Evolutionary conservation across 2,888 invertebrate species (phyloP).

Genomic region (Sarcophaga variegata): DNA sequence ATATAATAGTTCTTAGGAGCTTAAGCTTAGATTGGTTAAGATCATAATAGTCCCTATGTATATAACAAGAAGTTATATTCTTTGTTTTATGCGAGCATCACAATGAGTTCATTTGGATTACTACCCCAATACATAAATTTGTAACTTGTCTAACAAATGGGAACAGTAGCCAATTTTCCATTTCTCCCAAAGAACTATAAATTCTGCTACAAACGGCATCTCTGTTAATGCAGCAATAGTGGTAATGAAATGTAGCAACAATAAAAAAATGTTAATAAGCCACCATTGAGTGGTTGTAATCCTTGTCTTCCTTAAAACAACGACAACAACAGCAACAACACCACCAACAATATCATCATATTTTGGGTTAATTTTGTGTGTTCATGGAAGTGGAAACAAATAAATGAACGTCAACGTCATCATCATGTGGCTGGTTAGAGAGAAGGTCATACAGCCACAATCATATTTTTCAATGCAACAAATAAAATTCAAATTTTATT

Average conservation of each 20-base stretch:
- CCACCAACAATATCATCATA: slow-evolving; percentile 22
- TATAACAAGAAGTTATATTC: too few relatives aligned
- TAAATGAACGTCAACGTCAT: slow-evolving; percentile 16
- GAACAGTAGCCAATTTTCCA: too few relatives aligned
- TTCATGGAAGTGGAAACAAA: slow-evolving; percentile 12
- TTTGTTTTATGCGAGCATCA: too few relatives aligned
- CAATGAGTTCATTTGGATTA: too few relatives aligned
- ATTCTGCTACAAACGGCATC: not conserved
- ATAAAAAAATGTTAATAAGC: slow-evolving; percentile 67
- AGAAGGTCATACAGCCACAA: slow-evolving; percentile 49
- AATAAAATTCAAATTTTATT: slow-evolving; percentile 57
- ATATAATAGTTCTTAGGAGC: too few relatives aligned
- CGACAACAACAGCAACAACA: slow-evolving; percentile 24
- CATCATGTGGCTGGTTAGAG: slow-evolving; percentile 5
- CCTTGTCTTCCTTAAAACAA: slow-evolving; percentile 37
- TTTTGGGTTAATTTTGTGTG: slow-evolving; percentile 66
- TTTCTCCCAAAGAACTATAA: not conserved
- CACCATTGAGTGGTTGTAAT: slow-evolving; percentile 60
- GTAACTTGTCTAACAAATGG: too few relatives aligned
- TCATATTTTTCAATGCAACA: slow-evolving; percentile 43
- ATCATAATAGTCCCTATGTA: too few relatives aligned
- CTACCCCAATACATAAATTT: too few relatives aligned
- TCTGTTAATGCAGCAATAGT: not conserved
- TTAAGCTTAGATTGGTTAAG: too few relatives aligned
- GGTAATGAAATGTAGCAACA: slow-evolving; percentile 11